A percentile compares a stretch with the other conserved stretches of the same genome.
These are phyloP conservation scores for Syrmaticus mikado DNA, from an alignment of 2,113 vertebrate genomes.

Conservation along the genomic window DNA sequence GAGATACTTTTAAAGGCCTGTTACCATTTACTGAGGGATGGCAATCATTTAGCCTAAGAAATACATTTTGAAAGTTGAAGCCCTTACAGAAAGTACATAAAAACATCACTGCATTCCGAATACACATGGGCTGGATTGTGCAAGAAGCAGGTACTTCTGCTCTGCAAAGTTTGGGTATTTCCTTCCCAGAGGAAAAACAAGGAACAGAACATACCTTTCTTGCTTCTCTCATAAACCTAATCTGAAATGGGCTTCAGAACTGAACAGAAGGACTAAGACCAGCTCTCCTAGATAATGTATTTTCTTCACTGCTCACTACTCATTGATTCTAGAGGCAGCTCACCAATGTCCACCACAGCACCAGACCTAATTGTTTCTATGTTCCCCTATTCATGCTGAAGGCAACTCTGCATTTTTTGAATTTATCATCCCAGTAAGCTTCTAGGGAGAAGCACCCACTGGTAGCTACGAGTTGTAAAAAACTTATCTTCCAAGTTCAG, in stretches of 20 bases:
- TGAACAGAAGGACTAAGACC: not conserved
- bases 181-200: not conserved
- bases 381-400: not conserved
- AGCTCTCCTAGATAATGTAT: not conserved
- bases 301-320: not conserved
- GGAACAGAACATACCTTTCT: accelerated
- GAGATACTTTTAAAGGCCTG: not conserved
- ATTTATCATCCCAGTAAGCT: not conserved
- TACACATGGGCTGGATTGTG: accelerated
- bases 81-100: not conserved
- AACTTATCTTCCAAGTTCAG: not conserved
- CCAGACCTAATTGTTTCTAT: not conserved
- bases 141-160: accelerated
- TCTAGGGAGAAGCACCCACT: not conserved
- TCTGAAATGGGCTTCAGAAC: accelerated
- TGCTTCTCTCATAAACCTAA: not conserved
- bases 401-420: not conserved
- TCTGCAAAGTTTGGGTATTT: not conserved
- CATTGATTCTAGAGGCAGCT: accelerated
- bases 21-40: not conserved
- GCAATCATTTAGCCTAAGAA: not conserved
- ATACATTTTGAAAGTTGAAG: not conserved
- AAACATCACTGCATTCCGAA: not conserved
- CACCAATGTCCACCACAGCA: accelerated
- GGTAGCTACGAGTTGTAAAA: not conserved